phyloP scores from a whole-genome alignment of 2,797 vertebrate species.

The Sphenopsis melanotis region DNA sequence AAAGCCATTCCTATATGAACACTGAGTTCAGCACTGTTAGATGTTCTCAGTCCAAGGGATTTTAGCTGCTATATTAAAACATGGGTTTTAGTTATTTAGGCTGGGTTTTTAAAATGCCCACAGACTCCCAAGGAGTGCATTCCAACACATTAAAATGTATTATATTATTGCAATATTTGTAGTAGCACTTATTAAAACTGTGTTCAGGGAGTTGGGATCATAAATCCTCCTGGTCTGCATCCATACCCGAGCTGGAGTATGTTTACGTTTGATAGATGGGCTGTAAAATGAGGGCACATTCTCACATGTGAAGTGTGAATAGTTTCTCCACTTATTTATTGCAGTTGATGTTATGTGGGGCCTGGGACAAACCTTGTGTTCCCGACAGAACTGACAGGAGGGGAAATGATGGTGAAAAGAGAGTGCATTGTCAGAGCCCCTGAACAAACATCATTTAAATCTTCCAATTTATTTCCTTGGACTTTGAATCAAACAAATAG shows the following conservation, averaged over 20 bases:
- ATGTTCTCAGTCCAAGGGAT: not conserved
- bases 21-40: not conserved
- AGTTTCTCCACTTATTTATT: constrained; percentile 34
- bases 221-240: constrained; percentile 37
- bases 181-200: constrained; percentile 45
- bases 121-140: not conserved
- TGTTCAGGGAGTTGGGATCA: constrained; percentile 21
- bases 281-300: constrained; percentile 48
- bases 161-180: constrained; percentile 42
- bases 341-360: not conserved
- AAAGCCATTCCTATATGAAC: not conserved
- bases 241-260: not conserved
- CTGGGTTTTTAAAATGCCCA: not conserved
- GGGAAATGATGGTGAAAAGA: not conserved
- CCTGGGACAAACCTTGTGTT: not conserved
- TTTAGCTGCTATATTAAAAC: constrained; percentile 4
- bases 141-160: constrained; percentile 42
- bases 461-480: not conserved
- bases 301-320: constrained; percentile 37
- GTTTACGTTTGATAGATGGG: constrained; percentile 46
- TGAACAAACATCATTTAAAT: not conserved
- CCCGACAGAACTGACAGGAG: not conserved
- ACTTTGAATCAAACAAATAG: not conserved
- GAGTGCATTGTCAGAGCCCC: not conserved
- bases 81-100: not conserved